Evolutionary conservation across 23 tunicate genomes (phyloP), one percentile per base, ranked within the genome.

Genomic region (Styela plicata): DNA sequence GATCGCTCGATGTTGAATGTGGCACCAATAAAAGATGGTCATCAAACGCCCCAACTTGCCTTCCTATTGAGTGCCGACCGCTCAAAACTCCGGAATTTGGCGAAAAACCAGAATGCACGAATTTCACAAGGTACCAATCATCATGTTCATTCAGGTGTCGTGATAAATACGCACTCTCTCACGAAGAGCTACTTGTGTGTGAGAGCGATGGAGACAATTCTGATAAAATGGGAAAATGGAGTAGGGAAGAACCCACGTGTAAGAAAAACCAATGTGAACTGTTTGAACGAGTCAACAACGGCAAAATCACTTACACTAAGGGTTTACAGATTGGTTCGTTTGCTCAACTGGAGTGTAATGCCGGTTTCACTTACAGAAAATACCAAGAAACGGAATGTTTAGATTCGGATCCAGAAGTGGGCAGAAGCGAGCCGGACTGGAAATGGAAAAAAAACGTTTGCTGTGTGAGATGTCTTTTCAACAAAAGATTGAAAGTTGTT

Each of bases 211-310:
- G 71, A 27, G 71, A 67, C 71, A 67, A 67, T 29, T 44, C 57
- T 44, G 71, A 67, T 29, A 29, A 67, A 67, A 25, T 22, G 1
- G 71, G 71, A 27, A 67, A 67, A 67, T 67, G 71, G 71, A 67
- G 31, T 29, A 67, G 71, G 24, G 1, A 25, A 22, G 30, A 27
- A 67, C 71, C 71, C 16, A 67, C 71, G 19, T 67, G 71, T 22
- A 67, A 67, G 24, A 67, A 67, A 22, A 67, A 67, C 31, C 30
- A 27, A 29, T 67, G 71, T 22, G 71, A 67, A 27, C 32, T 25
- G 22, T 67, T 25, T 29, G 71, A 18, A 27, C 31, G 71, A 29
- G 71, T 29, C 30, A 67, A 67, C 30, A 67, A 67, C 31, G 71
- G 71, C 31, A 22, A 18, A 19, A 27, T 67, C 21, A 18, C 71